Conservation (phyloP, 2,797 vertebrate species). For the Lagorchestes hirsutus region DNA sequence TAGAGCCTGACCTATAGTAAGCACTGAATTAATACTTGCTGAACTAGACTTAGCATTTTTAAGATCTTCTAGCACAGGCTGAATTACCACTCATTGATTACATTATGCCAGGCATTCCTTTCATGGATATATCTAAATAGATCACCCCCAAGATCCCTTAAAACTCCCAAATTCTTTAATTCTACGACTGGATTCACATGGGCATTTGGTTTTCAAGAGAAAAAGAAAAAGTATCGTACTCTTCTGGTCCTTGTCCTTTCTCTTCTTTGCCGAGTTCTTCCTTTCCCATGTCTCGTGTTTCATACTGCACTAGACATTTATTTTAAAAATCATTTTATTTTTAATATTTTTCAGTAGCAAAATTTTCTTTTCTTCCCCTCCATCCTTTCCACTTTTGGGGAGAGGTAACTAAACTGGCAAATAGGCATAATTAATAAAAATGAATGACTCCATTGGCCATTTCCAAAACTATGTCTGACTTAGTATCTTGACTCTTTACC, state of each 20-base stretch:
- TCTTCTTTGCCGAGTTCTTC: not conserved
- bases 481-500: not conserved
- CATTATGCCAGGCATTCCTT: not conserved
- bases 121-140: not conserved
- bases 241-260: not conserved
- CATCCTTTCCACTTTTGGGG: not conserved
- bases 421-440: not conserved
- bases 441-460: not conserved
- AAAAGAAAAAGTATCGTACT: not conserved
- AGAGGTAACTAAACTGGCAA: not conserved
- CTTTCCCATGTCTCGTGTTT: not conserved
- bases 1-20: not conserved
- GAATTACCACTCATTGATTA: not conserved
- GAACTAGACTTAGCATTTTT: not conserved
- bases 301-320: not conserved
- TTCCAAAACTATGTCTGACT: not conserved
- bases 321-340: not conserved
- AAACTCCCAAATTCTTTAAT: not conserved
- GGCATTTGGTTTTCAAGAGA: not conserved
- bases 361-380: not conserved
- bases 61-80: not conserved
- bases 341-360: not conserved
- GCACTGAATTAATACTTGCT: not conserved
- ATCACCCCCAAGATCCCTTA: not conserved
- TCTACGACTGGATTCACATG: not conserved